phyloP scores from a whole-genome alignment of 1,140 invertebrate genomes.

The Eriosoma lanigerum region DNA sequence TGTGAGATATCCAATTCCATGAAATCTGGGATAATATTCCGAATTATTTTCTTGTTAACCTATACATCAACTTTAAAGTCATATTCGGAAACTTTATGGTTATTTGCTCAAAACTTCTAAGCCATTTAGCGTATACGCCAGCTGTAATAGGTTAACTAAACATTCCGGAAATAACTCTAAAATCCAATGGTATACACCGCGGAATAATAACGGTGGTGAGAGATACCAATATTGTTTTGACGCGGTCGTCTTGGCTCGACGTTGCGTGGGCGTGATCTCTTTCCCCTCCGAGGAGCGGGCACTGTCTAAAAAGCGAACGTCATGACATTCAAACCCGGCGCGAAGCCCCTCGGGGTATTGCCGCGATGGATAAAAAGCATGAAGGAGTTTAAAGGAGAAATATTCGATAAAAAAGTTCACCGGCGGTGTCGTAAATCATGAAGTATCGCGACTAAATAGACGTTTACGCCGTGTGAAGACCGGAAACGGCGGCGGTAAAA shows the following conservation, averaged over 20 bases:
- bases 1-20: too few species aligned
- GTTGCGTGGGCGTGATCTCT: background rate
- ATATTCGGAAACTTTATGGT: too few species aligned
- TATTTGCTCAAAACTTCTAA: too few species aligned
- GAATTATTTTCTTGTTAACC: too few species aligned
- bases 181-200: background rate
- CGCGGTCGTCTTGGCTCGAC: conserved; percentile 7
- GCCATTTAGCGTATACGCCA: too few species aligned
- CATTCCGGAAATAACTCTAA: background rate
- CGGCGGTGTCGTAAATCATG: conserved; percentile 40
- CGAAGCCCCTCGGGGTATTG: background rate
- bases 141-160: too few species aligned
- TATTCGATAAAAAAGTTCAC: conserved; percentile 42
- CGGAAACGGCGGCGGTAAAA: conserved; percentile 20
- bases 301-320: conserved; percentile 9
- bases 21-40: too few species aligned
- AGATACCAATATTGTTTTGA: conserved; percentile 26
- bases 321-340: conserved; percentile 13
- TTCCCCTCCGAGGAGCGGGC: background rate
- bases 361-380: conserved; percentile 13
- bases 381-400: conserved; percentile 21
- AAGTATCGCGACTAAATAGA: conserved; percentile 50
- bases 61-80: too few species aligned
- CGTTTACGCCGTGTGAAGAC: conserved; percentile 35
- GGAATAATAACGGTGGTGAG: background rate